Evolutionary conservation across 2,797 vertebrate genomes (phyloP).

Genomic region (Gymnoscopelus microlampas): DNA sequence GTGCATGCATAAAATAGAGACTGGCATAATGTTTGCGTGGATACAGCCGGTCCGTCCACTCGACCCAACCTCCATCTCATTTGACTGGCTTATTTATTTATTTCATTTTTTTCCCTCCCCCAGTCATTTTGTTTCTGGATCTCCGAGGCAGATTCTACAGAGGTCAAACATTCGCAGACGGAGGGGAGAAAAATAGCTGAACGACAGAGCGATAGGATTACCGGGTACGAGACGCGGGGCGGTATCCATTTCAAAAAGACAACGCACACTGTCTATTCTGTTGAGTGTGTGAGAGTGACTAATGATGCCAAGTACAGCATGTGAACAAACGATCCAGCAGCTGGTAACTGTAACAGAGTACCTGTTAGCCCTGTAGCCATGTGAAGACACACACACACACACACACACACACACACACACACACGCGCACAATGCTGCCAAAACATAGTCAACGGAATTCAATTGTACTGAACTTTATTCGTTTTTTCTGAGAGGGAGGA

Average conservation of each 20-base stretch:
- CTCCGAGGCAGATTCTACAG: conserved; percentile 42
- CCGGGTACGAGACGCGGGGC: conserved; percentile 42
- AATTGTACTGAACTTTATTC: too few relatives aligned
- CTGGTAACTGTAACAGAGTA: conserved; percentile 23
- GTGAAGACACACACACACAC: neutral
- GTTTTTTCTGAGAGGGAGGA: too few relatives aligned
- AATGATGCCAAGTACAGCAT: conserved; percentile 8
- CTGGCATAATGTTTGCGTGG: too few relatives aligned
- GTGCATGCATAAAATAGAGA: too few relatives aligned
- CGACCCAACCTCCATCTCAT: neutral
- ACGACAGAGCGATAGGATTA: conserved; percentile 61
- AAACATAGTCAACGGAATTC: too few relatives aligned
- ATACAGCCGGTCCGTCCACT: neutral
- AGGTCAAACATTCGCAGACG: conserved; percentile 56
- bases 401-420: too few relatives aligned
- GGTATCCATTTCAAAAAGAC: conserved; percentile 49
- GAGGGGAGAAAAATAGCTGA: conserved; percentile 37
- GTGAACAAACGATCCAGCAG: neutral
- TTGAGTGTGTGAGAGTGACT: conserved; percentile 8
- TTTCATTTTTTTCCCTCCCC: neutral
- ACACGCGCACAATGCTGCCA: too few relatives aligned
- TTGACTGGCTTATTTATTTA: neutral
- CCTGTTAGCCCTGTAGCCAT: conserved; percentile 33
- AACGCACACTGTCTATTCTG: conserved; percentile 3
- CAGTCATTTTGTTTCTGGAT: neutral